These are phyloP conservation scores for Ctenopoma multispine DNA, from an alignment of 2,797 vertebrate species.

Conservation along the genomic window DNA sequence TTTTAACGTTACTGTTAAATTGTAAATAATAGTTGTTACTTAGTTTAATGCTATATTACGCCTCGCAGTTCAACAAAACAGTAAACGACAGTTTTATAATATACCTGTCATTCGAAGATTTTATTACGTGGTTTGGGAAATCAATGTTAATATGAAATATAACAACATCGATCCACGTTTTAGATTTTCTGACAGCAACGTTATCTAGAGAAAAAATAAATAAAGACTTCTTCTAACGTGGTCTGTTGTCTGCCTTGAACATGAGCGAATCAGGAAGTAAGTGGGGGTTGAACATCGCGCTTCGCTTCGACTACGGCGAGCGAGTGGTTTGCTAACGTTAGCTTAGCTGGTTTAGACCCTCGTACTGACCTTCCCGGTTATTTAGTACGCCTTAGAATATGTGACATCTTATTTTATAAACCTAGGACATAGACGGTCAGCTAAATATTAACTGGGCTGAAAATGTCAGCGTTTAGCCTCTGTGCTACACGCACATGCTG, in stretches of 20 bases:
- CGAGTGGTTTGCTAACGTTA: neutral
- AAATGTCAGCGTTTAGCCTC: constrained; percentile 35
- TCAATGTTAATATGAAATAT: neutral
- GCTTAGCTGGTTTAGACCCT: neutral
- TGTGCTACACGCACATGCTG: neutral
- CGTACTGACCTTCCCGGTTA: neutral
- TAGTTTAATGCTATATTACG: neutral
- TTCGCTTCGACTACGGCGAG: neutral
- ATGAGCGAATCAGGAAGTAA: constrained; percentile 30
- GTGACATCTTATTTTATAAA: accelerated
- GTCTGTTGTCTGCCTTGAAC: neutral
- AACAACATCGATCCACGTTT: neutral
- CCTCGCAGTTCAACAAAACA: no score
- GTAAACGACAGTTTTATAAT: neutral
- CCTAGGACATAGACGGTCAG: accelerated
- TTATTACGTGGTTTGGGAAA: neutral
- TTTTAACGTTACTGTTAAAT: no score
- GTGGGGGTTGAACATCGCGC: neutral
- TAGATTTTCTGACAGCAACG: neutral
- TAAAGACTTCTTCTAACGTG: no score
- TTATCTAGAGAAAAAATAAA: neutral
- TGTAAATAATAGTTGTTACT: neutral
- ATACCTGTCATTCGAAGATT: no score
- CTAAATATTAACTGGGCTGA: neutral
- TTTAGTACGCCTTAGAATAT: neutral